Conservation (phyloP, 92 coral and sea anemone species). For the Anthopleura xanthogrammica region DNA sequence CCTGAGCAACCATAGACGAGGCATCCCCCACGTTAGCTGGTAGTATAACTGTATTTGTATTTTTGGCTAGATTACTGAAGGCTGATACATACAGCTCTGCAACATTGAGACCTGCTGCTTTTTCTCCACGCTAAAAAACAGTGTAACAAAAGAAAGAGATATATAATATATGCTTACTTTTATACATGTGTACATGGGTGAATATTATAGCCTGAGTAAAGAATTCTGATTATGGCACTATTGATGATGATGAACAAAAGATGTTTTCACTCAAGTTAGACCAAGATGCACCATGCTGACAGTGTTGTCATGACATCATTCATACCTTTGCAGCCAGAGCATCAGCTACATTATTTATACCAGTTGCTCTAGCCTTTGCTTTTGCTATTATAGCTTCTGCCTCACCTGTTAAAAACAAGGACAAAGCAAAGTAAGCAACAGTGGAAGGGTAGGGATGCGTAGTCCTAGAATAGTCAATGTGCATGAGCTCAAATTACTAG, state of each 20-base stretch:
- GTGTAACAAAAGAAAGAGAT: too few relatives aligned
- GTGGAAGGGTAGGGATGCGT: neutral
- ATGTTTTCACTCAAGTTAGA: too few relatives aligned
- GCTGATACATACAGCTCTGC: slow-evolving; percentile 95
- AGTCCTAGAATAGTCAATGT: neutral
- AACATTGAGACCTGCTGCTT: slow-evolving; percentile 88
- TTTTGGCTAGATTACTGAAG: slow-evolving; percentile 86
- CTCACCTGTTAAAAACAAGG: slow-evolving; percentile 58
- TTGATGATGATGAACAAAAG: too few relatives aligned
- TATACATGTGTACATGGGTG: too few relatives aligned
- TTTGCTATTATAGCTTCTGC: slow-evolving; percentile 94
- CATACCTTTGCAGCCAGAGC: slow-evolving; percentile 80
- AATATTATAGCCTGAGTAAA: too few relatives aligned
- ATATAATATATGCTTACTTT: too few relatives aligned
- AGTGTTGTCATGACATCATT: neutral
- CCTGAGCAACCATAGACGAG: slow-evolving; percentile 98
- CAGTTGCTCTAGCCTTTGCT: slow-evolving; percentile 93
- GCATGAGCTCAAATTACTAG: too few relatives aligned
- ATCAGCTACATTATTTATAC: slow-evolving; percentile 74
- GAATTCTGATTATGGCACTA: too few relatives aligned
- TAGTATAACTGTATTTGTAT: slow-evolving; percentile 80
- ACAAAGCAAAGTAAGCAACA: neutral
- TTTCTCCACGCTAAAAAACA: slow-evolving; percentile 81
- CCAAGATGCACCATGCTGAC: neutral
- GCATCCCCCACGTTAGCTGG: slow-evolving; percentile 97